Percentiles rank a stretch among this genome's conserved stretches.
These are phyloP conservation scores for Oceanodroma tethys DNA, from an alignment of 2,113 vertebrate genomes.

Conservation along the genomic window DNA sequence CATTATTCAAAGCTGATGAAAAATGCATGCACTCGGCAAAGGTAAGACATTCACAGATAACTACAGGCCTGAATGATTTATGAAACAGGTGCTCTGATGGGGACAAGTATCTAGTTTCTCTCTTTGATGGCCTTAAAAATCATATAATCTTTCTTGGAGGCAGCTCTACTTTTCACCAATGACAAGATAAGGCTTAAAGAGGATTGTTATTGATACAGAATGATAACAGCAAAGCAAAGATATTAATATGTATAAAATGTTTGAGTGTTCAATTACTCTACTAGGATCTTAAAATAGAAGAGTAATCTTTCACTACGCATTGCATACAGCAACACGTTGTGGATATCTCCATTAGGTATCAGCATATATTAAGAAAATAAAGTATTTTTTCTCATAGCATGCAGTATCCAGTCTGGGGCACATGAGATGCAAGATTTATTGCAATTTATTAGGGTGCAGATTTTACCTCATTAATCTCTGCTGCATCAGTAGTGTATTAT, in stretches of 20 bases:
- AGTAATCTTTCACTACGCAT: neutral
- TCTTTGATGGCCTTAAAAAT: conserved; percentile 21
- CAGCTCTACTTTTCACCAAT: neutral
- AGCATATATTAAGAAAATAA: neutral
- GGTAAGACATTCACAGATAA: neutral
- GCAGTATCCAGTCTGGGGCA: neutral
- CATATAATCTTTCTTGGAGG: neutral
- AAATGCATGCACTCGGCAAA: conserved; percentile 39
- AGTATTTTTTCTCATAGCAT: neutral
- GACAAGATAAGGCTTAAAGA: neutral
- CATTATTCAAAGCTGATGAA: conserved; percentile 54
- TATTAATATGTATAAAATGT: neutral
- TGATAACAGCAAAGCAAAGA: neutral
- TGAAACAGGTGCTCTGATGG: conserved; percentile 25
- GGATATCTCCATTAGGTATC: neutral
- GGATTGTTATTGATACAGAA: neutral
- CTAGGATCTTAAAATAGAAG: neutral
- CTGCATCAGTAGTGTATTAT: neutral
- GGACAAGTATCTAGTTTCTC: conserved; percentile 40
- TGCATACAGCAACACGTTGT: neutral
- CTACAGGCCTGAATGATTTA: conserved; percentile 62
- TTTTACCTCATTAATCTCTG: neutral
- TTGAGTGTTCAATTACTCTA: neutral
- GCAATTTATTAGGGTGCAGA: neutral
- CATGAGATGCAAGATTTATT: neutral